Conservation (phyloP, 2,888 invertebrate genomes). For the Argyresthia albistria region DNA sequence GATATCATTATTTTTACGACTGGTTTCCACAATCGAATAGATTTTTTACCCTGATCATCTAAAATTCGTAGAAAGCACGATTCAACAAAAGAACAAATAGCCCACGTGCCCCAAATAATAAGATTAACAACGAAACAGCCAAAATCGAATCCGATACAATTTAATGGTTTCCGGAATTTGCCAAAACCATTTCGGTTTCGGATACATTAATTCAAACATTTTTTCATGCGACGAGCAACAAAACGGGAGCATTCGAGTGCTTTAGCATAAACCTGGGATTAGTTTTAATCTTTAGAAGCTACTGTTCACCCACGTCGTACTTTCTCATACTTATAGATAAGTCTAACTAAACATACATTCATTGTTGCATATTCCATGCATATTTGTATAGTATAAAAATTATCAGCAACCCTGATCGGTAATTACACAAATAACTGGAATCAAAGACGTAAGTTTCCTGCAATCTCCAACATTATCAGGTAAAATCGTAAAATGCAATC, state of each 20-base stretch:
- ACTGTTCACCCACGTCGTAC: constrained; percentile 26
- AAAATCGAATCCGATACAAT: constrained; percentile 30
- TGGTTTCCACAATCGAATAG: no score
- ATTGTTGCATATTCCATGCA: not conserved
- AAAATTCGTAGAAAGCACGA: constrained; percentile 51
- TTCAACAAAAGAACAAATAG: constrained; percentile 25
- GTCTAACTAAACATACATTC: not conserved
- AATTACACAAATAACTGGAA: no score
- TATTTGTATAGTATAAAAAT: not conserved
- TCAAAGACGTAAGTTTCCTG: not conserved
- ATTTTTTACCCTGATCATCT: constrained; percentile 24
- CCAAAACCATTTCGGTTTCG: constrained; percentile 23
- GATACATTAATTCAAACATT: constrained; percentile 23
- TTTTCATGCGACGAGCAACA: constrained; percentile 21
- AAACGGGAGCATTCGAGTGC: constrained; percentile 38
- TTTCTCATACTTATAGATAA: constrained; percentile 11
- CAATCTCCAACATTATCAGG: constrained; percentile 38
- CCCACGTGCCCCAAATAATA: constrained; percentile 59
- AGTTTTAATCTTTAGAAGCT: constrained; percentile 19
- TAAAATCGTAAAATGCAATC: constrained; percentile 61
- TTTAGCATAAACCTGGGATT: constrained; percentile 20
- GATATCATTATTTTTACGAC: no score
- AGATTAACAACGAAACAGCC: constrained; percentile 38
- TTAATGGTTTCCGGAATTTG: constrained; percentile 53
- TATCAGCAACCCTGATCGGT: not conserved